Percentiles rank a stretch among this genome's conserved stretches.
phyloP scores from a whole-genome alignment of 2,888 invertebrate genomes.

The Matsumyia berberina region DNA sequence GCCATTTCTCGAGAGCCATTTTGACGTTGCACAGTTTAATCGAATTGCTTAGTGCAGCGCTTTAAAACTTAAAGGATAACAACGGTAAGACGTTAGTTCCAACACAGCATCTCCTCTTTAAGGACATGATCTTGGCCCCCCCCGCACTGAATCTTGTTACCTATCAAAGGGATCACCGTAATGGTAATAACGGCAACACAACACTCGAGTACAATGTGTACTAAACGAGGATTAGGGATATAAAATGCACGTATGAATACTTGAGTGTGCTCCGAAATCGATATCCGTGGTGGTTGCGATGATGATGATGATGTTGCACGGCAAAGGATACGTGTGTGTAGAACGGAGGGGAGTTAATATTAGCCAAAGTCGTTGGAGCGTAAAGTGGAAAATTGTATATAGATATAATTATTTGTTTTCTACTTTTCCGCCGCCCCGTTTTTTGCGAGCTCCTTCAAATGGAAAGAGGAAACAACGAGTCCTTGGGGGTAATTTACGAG shows the following conservation, averaged over 20 bases:
- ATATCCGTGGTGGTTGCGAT: slow-evolving; percentile 47
- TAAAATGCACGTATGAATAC: slow-evolving; percentile 75
- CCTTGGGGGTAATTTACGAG: slow-evolving; percentile 60
- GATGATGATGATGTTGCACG: slow-evolving; percentile 55
- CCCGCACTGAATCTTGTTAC: slow-evolving; percentile 68
- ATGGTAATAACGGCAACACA: slow-evolving; percentile 65
- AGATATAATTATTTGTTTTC: slow-evolving; percentile 8
- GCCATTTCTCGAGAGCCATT: slow-evolving; percentile 7
- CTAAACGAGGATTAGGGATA: slow-evolving; percentile 72
- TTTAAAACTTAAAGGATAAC: slow-evolving; percentile 61
- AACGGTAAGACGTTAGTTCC: slow-evolving; percentile 36
- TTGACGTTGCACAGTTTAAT: slow-evolving; percentile 60
- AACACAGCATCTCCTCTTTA: not conserved
- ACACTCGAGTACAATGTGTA: slow-evolving; percentile 64
- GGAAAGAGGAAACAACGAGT: slow-evolving; percentile 11
- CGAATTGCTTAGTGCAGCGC: slow-evolving; percentile 50
- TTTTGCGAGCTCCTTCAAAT: not conserved
- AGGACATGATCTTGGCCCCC: slow-evolving; percentile 8
- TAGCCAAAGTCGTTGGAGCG: slow-evolving; percentile 65
- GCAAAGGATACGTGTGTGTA: slow-evolving; percentile 36
- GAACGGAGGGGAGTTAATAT: slow-evolving; percentile 52
- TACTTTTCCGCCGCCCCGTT: not conserved
- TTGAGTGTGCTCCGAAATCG: slow-evolving; percentile 59
- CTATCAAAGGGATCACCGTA: slow-evolving; percentile 63
- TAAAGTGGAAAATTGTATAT: slow-evolving; percentile 71